phyloP scores from a whole-genome alignment of 2,888 invertebrate species.

The Hirtodrosophila cameraria region DNA sequence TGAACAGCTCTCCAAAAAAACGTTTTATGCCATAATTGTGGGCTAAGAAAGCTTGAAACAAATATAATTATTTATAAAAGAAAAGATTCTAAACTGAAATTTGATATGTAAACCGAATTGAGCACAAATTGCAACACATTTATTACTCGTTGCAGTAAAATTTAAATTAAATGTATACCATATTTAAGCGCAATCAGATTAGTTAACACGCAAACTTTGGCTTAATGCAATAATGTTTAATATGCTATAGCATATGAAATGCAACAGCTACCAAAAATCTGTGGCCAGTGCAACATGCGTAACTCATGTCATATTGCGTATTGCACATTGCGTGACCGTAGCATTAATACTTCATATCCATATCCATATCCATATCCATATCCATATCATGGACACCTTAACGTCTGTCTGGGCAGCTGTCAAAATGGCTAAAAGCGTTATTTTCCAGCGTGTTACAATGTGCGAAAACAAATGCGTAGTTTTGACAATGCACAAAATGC shows the following conservation, averaged over 20 bases:
- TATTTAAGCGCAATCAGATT: too few relatives aligned
- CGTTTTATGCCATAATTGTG: too few relatives aligned
- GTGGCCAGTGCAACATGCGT: slow-evolving; percentile 54
- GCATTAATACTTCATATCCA: slow-evolving; percentile 32
- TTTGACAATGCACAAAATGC: slow-evolving; percentile 55
- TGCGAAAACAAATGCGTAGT: slow-evolving; percentile 63
- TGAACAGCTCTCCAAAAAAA: too few relatives aligned
- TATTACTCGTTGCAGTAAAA: too few relatives aligned
- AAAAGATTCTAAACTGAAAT: too few relatives aligned
- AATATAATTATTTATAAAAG: too few relatives aligned
- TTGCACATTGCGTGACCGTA: slow-evolving; percentile 59
- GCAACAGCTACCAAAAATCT: slow-evolving; percentile 17
- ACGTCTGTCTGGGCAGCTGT: slow-evolving; percentile 38
- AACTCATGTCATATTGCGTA: slow-evolving; percentile 66
- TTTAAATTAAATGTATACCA: too few relatives aligned
- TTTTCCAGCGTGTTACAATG: slow-evolving; percentile 51
- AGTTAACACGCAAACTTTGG: neutral
- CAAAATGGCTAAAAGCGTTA: slow-evolving; percentile 25
- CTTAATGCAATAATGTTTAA: neutral
- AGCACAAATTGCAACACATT: too few relatives aligned
- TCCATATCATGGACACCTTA: neutral
- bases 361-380: slow-evolving; percentile 22
- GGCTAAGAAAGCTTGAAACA: too few relatives aligned
- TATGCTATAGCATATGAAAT: slow-evolving; percentile 13
- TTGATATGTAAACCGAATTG: too few relatives aligned